These are phyloP conservation scores for Brachionichthys hirsutus DNA, from an alignment of 2,113 vertebrate genomes.

Conservation along the genomic window DNA sequence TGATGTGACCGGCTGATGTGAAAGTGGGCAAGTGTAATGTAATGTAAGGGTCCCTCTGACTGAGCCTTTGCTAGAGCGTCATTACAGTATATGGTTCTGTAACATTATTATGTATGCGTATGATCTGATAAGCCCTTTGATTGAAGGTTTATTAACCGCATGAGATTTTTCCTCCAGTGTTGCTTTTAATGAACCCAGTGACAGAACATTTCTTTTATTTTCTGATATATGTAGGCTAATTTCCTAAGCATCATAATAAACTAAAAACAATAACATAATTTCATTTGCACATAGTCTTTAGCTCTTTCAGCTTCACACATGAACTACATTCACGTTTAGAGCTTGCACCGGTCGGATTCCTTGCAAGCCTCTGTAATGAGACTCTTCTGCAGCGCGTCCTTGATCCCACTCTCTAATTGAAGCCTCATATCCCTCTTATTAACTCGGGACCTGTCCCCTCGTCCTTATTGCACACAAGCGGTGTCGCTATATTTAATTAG, in stretches of 20 bases:
- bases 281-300: neutral
- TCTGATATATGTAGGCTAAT: no score
- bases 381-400: constrained; percentile 35
- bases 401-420: constrained; percentile 51
- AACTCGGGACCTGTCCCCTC: constrained; percentile 35
- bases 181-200: constrained; percentile 21
- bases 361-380: constrained; percentile 55
- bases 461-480: constrained; percentile 50
- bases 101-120: constrained; percentile 10
- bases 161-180: constrained; percentile 18
- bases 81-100: no score
- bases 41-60: no score
- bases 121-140: constrained; percentile 36
- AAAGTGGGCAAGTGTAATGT: no score
- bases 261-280: neutral
- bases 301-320: constrained; percentile 15
- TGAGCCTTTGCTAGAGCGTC: no score
- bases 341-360: constrained; percentile 41
- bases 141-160: constrained; percentile 39
- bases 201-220: neutral
- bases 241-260: neutral
- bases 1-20: no score
- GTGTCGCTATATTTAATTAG: constrained; percentile 58
- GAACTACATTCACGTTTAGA: constrained; percentile 9
- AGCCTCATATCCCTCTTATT: constrained; percentile 56